Evolutionary conservation across 2,113 vertebrate genomes (phyloP).

Genomic region (Petromus typicus): DNA sequence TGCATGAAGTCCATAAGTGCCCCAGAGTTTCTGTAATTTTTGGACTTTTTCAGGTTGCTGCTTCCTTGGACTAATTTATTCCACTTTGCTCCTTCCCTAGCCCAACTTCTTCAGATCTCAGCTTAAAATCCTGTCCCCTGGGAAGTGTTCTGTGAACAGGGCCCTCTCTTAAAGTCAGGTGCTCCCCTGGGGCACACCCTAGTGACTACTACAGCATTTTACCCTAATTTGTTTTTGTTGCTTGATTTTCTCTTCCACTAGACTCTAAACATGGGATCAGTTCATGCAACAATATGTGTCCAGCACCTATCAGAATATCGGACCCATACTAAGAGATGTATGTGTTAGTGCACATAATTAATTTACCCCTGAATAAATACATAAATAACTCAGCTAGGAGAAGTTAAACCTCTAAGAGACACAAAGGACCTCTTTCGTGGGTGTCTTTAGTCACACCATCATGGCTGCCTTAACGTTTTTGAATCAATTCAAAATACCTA

Average conservation of each 20-base stretch:
- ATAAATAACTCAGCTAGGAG: neutral
- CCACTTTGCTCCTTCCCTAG: neutral
- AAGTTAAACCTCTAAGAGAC: neutral
- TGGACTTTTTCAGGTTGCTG: neutral
- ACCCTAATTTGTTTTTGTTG: neutral
- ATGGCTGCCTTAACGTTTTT: neutral
- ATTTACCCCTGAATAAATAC: slow-evolving; percentile 7
- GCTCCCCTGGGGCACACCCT: neutral
- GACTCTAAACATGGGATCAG: neutral
- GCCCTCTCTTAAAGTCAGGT: neutral
- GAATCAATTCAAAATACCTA: neutral
- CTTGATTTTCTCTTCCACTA: neutral
- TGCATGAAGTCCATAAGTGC: neutral
- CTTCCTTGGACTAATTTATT: neutral
- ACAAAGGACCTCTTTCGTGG: slow-evolving; percentile 31
- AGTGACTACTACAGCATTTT: neutral
- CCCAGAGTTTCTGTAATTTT: slow-evolving; percentile 18
- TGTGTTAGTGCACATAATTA: neutral
- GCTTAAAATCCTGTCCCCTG: neutral
- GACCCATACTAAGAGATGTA: neutral
- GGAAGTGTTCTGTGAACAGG: neutral
- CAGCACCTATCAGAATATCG: neutral
- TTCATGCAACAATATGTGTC: neutral
- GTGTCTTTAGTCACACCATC: neutral
- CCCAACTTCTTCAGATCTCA: slow-evolving; percentile 10